Evolutionary conservation across 2,113 vertebrate genomes (phyloP), one percentile per base, ranked within the genome.

Genomic region (Nannospalax galili): DNA sequence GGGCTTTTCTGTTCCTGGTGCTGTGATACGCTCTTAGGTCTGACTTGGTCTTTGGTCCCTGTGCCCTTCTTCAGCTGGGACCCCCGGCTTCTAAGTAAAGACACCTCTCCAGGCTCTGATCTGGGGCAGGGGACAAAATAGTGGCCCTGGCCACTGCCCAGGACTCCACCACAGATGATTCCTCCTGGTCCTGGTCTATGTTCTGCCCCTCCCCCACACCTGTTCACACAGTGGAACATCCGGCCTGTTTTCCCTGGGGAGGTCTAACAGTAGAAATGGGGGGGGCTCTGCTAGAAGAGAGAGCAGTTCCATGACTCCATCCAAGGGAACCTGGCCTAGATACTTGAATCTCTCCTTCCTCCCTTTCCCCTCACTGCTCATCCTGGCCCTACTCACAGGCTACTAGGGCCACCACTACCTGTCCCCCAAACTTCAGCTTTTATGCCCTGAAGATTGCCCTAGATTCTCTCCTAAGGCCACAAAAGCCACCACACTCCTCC

Each of bases 101-200:
- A 42, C 69, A 35, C 10, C 62, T 62, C 62, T 48, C 28, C 67
- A 19, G 20, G 45, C 82, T 81, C 40, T 4, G 24, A 32, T 45
- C 37, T 67, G 26, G n/a, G 15, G 2, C n/a, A 7, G 17, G 5
- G 40, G 26, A 7, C 42, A 32, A 2, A 6, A 0, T 35, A 0
- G 28, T 3, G 48, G 20, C 64, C 78, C 73, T 19, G 45, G 2
- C 30, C 26, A 4, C 4, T 0, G 26, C 10, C 74, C 52, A 12
- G n/a, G 4, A 19, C 77, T 85, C 40, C 11, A 12, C 32, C 26
- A 4, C 20, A n/a, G 64, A 52, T 30, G 22, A 15, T 35, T 32
- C 62, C 65, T 42, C 30, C 0, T 4, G 11, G 5, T 22, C 85
- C n/a, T 42, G 26, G 65, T 35, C 74, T 74, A 16, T 14, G 69